Conservation (phyloP, 2,888 invertebrate genomes). For the Dryocosmus kuriphilus region DNA sequence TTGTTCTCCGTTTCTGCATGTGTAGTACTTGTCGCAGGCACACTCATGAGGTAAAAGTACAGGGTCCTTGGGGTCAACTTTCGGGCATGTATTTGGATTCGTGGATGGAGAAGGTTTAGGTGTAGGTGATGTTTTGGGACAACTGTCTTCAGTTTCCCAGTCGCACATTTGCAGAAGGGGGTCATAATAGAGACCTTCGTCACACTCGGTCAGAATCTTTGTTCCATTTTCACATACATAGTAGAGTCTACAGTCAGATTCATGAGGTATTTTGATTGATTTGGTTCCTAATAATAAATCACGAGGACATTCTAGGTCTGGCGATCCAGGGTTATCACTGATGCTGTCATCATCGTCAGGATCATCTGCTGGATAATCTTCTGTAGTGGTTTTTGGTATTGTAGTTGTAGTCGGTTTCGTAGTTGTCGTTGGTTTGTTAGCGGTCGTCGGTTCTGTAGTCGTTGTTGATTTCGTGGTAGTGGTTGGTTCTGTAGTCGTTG, state of each 20-base stretch:
- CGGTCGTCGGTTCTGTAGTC: background rate
- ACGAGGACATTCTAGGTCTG: slow-evolving; percentile 49
- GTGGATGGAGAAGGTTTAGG: background rate
- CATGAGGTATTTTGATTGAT: slow-evolving; percentile 50
- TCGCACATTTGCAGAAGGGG: slow-evolving; percentile 42
- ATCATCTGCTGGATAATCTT: background rate
- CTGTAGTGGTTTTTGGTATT: background rate
- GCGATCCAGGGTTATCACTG: background rate
- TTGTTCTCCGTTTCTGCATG: slow-evolving; percentile 43
- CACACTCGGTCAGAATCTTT: slow-evolving; percentile 52
- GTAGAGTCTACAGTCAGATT: slow-evolving; percentile 56
- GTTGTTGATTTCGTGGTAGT: background rate
- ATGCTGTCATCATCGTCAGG: background rate
- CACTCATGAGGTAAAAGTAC: slow-evolving; percentile 46
- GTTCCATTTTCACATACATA: slow-evolving; percentile 57
- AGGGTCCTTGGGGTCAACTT: slow-evolving; percentile 21
- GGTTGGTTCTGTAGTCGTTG: background rate
- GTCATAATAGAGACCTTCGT: slow-evolving; percentile 55
- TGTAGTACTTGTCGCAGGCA: slow-evolving; percentile 44
- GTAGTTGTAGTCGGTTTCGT: too few relatives aligned
- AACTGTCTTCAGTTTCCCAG: slow-evolving; percentile 45
- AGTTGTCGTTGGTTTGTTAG: too few relatives aligned
- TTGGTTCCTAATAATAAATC: slow-evolving; percentile 7
- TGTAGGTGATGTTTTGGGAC: background rate
- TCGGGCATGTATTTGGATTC: slow-evolving; percentile 45